Evolutionary conservation across 2,888 invertebrate genomes (phyloP).

Genomic region (Heliconius erato): DNA sequence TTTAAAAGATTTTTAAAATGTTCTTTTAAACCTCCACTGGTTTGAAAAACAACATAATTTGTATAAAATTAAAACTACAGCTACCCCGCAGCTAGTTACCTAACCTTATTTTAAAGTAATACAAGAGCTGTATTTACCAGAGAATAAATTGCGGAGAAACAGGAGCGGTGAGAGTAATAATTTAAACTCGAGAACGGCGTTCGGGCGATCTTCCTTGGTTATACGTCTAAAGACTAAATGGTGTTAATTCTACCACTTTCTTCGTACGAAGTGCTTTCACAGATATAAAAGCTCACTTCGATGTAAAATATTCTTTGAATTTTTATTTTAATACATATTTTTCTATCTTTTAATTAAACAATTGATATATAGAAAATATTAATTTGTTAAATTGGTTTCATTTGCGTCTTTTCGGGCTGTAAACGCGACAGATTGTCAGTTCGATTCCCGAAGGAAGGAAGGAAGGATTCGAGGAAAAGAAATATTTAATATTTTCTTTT

Average conservation of each 20-base stretch:
- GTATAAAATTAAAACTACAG: conserved; percentile 14
- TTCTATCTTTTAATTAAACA: neutral
- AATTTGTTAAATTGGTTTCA: too few relatives aligned
- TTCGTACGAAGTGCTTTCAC: conserved; percentile 1
- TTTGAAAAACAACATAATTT: conserved; percentile 20
- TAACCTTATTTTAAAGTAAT: conserved; percentile 38
- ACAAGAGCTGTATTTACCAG: conserved; percentile 49
- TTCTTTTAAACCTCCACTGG: neutral
- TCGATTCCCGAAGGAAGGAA: too few relatives aligned
- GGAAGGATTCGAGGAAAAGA: too few relatives aligned
- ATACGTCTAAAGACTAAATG: conserved; percentile 60
- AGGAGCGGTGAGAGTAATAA: conserved; percentile 69
- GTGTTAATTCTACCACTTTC: conserved; percentile 48
- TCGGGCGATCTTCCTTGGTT: conserved; percentile 69
- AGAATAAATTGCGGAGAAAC: conserved; percentile 67
- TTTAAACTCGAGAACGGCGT: conserved; percentile 67
- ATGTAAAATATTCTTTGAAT: neutral
- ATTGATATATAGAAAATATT: too few relatives aligned
- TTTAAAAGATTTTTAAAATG: neutral
- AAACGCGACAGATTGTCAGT: too few relatives aligned
- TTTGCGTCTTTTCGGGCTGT: too few relatives aligned
- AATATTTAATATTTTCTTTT: too few relatives aligned
- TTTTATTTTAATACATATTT: neutral
- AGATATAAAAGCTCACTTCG: neutral
- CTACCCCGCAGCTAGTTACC: conserved; percentile 12